Evolutionary conservation across 2,888 invertebrate genomes (phyloP).

Genomic region (Ophraella communa): DNA sequence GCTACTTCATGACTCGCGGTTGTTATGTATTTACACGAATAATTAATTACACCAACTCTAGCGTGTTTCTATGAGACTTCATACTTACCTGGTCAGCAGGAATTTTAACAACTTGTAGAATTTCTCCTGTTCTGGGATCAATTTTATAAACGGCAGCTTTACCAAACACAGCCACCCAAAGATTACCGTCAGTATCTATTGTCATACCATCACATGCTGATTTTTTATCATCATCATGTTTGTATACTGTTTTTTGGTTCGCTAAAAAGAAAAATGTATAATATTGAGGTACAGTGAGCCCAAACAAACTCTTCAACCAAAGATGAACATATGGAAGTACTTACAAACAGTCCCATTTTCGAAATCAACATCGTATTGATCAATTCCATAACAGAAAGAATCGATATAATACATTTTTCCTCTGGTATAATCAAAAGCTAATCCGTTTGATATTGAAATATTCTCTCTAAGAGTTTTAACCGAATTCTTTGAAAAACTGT

Average conservation of each 20-base stretch:
- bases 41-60: too few relatives aligned
- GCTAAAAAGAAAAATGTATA: background rate
- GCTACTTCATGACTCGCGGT: too few relatives aligned
- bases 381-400: slow-evolving; percentile 68
- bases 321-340: too few relatives aligned
- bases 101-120: slow-evolving; percentile 67
- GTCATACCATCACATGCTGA: slow-evolving; percentile 79
- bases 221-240: slow-evolving; percentile 55
- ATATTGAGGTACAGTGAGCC: background rate
- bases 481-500: slow-evolving; percentile 38
- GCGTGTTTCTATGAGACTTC: background rate
- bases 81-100: slow-evolving; percentile 68
- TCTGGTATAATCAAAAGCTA: slow-evolving; percentile 73
- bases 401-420: slow-evolving; percentile 79
- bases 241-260: slow-evolving; percentile 62
- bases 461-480: slow-evolving; percentile 40
- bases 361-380: slow-evolving; percentile 66
- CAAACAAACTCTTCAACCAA: too few relatives aligned
- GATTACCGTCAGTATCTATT: slow-evolving; percentile 77
- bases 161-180: slow-evolving; percentile 80
- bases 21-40: too few relatives aligned
- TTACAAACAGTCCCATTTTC: slow-evolving; percentile 60
- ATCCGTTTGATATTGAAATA: slow-evolving; percentile 65
- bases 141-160: slow-evolving; percentile 68
- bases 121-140: slow-evolving; percentile 64